Evolutionary conservation across 2,888 invertebrate genomes (phyloP), one percentile per base, ranked within the genome.

Genomic region (Drosophila meridiana): DNA sequence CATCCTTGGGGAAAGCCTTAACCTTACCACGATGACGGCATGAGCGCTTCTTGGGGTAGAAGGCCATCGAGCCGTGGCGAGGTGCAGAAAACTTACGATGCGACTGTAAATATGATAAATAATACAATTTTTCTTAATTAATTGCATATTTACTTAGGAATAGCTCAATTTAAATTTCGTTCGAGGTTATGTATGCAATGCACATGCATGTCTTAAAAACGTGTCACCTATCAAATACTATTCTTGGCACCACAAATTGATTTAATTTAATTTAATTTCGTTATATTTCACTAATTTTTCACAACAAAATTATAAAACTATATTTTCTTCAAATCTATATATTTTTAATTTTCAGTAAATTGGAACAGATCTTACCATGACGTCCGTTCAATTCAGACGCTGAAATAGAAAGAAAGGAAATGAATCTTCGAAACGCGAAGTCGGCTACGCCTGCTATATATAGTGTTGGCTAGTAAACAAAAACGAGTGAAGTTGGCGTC

Each of bases 61-160:
- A 99, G 90, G 99, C 99, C 98, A 99, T 98, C 66, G 99, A 99
- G 91, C 99, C 99, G 96, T 99, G 99, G 90, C 99, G 97, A 90
- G 99, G 99, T 52, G 99, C 99, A 93, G 99, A 99, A 94, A 99
- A 99, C 94, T 99, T 99, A 93, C 99, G 96, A 95, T 99, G 99
- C 94, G 99, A 99, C 99, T 99, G 94, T 43, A 68, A 70, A 56
- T 42, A 60, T 34, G 30, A n/a, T 40, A 30, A 68, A 11, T 48
- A 48, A 7, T 1, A 32, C 36, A 7, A 5, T 43, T 45, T 34
- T 36, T 32, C 26, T 52, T 42, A 28, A 36, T 36, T 30, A 7
- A 50, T 47, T 34, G 8, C 5, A 11, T 28, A 48, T 55, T 38
- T 50, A 20, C 7, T 11, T 5, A 0, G 0, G 26, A 57, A 13